Base-by-base conservation (phyloP, 2,888 invertebrate genomes). In the Sceliomorpha sp. region DNA sequence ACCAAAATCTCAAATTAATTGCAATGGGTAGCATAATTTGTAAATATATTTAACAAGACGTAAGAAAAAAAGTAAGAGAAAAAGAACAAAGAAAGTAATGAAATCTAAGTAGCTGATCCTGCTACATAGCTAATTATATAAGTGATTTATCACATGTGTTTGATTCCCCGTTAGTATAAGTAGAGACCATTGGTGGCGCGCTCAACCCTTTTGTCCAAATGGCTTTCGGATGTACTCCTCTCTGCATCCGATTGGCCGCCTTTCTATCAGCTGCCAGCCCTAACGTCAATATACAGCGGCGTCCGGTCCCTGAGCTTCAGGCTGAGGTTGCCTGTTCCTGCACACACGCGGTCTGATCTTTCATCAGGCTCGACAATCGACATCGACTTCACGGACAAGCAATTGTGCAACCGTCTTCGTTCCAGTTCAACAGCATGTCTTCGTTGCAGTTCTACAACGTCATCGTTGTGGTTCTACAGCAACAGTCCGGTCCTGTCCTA, bases 111-210 rank as follows among this genome's bases (percentile, higher is more conserved):
- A 68, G 55, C 58, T 60, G 59, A 63, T 47, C 44, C 60, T 60
- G 71, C 14, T 32, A 8, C 42, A 36, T 68, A 12, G 51, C 7
- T 36, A 36, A 7, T 47, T 56, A 40, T 66, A 34, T 32, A 45
- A 70, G 51, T 50, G 59, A 59, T 66, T 86, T 87, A 87, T 85
- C 85, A 83, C 78, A 76, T 86, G 75, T 88, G 81, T 88, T 88
- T 88, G 87, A 88, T 88, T 88, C 88, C 84, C 87, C 87, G 87
- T 86, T 88, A 87, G 85, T 87, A 85, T 88, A 88, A 88, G 88
- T 88, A 88, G 87, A 87, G 86, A 87, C 84, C 86, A 83, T 86
- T 84, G 86, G 83, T 82, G 86, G 83, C 84, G 83, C 84, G 82
- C 83, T 86, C 87, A 83, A 87, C 86, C 87, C 82, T 85, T 85